Evolutionary conservation across 2,797 vertebrate species (phyloP), one percentile per base, ranked within the genome.

Genomic region (Pyrocephalus nanus): DNA sequence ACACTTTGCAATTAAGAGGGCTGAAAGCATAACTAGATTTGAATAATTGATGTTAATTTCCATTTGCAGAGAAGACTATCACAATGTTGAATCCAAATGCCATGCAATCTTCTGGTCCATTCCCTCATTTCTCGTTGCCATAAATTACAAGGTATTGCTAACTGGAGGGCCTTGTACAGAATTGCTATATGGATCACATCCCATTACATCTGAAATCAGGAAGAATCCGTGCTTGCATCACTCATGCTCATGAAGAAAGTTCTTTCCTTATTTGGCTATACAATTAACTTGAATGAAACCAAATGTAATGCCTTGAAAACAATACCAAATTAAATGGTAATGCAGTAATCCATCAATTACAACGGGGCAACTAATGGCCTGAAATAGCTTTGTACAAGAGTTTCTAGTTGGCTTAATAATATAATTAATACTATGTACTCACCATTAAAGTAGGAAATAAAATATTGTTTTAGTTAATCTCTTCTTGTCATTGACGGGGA

Each of bases 281-380:
- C 88, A 98, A 97, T 98, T 97, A 98, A 92, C 89, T 96, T 92
- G 95, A 97, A 97, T 95, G 94, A 97, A 96, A 96, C 84, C 26
- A 70, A 97, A 91, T 93, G 88, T 87, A 97, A 94, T 96, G 95
- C 93, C 95, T 97, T 96, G 97, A 97, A 98, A 98, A 98, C 96
- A 97, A 98, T 98, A 96, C 87, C 94, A 97, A 98, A 98, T 98
- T 97, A 97, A 98, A 97, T 95, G 93, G 92, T 97, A 98, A 98
- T 97, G 95, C 87, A 95, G 81, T 96, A 97, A 98, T 98, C 97
- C 96, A 97, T 98, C 97, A 98, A 96, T 98, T 97, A 97, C 92
- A 96, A 57, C 19, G 3, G 71, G 64, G 72, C 87, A 96, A 93
- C 94, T 96, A 97, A 97, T 97, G 93, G 92, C 79, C 97, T 93